Base-by-base conservation (phyloP, 2,888 invertebrate species). In the Brachylomia viminalis region DNA sequence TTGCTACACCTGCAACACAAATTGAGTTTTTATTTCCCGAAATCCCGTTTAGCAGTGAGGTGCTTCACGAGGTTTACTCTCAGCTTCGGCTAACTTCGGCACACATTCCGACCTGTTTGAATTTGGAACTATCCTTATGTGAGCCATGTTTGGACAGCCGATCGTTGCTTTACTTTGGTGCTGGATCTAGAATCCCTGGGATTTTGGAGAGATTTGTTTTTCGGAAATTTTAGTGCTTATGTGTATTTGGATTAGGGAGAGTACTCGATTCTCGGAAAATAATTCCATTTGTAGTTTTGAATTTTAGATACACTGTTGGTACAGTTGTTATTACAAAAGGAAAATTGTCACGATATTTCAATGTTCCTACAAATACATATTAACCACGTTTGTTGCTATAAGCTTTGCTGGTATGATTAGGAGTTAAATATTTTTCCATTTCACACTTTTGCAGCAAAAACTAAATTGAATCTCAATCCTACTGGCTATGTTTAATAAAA, bases 31-130 rank as follows among this genome's bases (percentile, higher is more conserved):
- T 70, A 74, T 68, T 78, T 80, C 20, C 45, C 20, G 13, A 65
- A 78, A 74, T 74, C 52, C n/a, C 17, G 77, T 76, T 76, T 56
- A 68, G 64, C 64, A 61, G 56, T 49, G 15, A 75, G 82, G 66
- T 67, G 49, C 72, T 81, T 17, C 49, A 49, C 45, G 42, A 64
- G 76, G 85, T 82, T 85, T 73, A 62, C 82, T 72, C 59, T 52
- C 45, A 73, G 54, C 65, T 77, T 75, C 66, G 75, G 54, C 61
- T 67, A 76, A 83, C 86, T 77, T 74, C 69, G 54, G 45, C 30
- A 82, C 62, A 69, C 65, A 84, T 84, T 20, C 62, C 72, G 64
- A 80, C 66, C 75, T 84, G 75, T 80, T 85, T 86, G 77, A 83
- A 70, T 83, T 85, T 23, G n/a, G 45, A 72, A 81, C 85, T 82